Evolutionary conservation across 2,797 vertebrate genomes (phyloP).

Genomic region (Sebastes iracundus): DNA sequence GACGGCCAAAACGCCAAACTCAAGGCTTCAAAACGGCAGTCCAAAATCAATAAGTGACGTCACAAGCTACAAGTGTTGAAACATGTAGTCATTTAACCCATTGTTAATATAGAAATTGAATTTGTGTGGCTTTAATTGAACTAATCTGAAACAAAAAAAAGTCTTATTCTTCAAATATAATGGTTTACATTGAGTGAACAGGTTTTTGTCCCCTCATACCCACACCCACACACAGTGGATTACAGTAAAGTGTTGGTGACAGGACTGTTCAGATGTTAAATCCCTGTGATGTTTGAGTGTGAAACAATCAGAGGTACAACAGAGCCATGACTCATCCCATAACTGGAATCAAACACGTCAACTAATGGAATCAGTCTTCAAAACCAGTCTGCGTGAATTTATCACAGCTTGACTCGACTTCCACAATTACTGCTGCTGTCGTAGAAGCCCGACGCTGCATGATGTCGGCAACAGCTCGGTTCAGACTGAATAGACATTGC

Average conservation of each 20-base stretch:
- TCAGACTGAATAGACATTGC: conserved; percentile 10
- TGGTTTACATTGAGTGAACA: not conserved
- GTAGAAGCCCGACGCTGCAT: conserved; percentile 18
- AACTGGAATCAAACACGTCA: conserved; percentile 36
- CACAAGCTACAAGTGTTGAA: too few relatives aligned
- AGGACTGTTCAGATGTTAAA: conserved; percentile 50
- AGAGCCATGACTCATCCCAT: conserved; percentile 60
- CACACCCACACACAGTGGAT: conserved; percentile 16
- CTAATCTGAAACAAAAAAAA: not conserved
- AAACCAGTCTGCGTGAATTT: conserved; percentile 57
- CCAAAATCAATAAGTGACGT: too few relatives aligned
- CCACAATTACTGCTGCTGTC: conserved; percentile 33
- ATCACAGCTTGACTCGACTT: conserved; percentile 48
- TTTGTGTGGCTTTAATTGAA: not conserved
- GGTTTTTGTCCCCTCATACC: not conserved
- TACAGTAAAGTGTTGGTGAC: conserved; percentile 31
- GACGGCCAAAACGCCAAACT: too few relatives aligned
- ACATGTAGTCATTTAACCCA: too few relatives aligned
- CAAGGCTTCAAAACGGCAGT: too few relatives aligned
- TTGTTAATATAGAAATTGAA: not conserved
- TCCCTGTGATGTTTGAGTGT: conserved; percentile 49
- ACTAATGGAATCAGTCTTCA: conserved; percentile 60
- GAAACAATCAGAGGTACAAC: conserved; percentile 59
- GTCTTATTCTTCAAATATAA: not conserved
- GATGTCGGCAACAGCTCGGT: conserved; percentile 29